Base-by-base conservation (phyloP, 1,140 invertebrate species). In the Drosophila rufa region DNA sequence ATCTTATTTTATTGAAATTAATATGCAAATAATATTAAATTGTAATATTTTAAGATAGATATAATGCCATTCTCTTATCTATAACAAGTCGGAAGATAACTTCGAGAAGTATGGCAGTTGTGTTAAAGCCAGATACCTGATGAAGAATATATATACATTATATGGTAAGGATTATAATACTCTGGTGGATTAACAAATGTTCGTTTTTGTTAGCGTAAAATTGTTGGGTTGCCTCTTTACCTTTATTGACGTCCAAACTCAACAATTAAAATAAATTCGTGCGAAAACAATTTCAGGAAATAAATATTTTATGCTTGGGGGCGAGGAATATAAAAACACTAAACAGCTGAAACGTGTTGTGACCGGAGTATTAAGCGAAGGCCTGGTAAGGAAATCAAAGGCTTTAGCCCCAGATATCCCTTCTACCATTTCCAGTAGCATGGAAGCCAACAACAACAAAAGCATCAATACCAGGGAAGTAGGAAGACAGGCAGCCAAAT, bases 201-300 rank as follows among this genome's bases (percentile, higher is more conserved):
- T 42, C 1, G 1, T 38, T 70, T 65, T 17, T 38, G 6, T n/a
- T 46, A 36, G 30, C 36, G 30, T 51, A 12, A 12, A 53, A 46
- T 69, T n/a, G 22, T 22, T 22, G 38, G 30, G 27, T 30, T 30
- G 11, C 47, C 51, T 50, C 4, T 22, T 19, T 61, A 64, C 47
- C 38, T 70, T 70, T 70, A 70, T 42, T 19, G 38, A 2, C 19
- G 11, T 27, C 36, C 14, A 36, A 60, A 58, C 22, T 50, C 45
- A 50, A 50, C 46, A 89, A 89, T 83, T 89, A 89, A 89, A 89
- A 89, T 81, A 79, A 82, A 83, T 80, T 83, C 79, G 76, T 77
- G 79, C 64, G 76, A 77, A 89, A 89, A 83, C 80, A 76, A 89
- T 80, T 89, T 84, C 57, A 67, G 66, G 73, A 70, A 70, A 78